These are phyloP conservation scores for Drosophila melanosoma DNA, from an alignment of 2,888 invertebrate species.

Conservation along the genomic window DNA sequence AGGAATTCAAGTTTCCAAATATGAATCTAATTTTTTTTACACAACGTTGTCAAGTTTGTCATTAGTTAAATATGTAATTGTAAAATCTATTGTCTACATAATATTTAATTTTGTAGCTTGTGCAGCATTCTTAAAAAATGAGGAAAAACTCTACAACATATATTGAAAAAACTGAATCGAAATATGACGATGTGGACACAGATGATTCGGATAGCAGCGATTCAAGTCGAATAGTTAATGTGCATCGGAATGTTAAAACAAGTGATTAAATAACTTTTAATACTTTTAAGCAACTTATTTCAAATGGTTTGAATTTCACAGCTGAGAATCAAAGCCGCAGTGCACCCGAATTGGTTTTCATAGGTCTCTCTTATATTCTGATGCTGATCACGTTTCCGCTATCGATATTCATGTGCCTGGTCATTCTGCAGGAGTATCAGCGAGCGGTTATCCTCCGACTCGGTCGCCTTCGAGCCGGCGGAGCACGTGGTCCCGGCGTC, in stretches of 20 bases:
- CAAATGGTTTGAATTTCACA: neutral
- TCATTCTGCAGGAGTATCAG: slow-evolving; percentile 87
- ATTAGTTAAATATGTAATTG: neutral
- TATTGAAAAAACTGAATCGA: neutral
- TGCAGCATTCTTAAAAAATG: neutral
- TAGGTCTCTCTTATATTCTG: slow-evolving; percentile 63
- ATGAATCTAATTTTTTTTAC: neutral
- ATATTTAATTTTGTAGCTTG: neutral
- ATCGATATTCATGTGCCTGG: slow-evolving; percentile 72
- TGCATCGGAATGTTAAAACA: slow-evolving; percentile 54
- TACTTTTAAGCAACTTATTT: neutral
- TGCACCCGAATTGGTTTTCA: slow-evolving; percentile 57
- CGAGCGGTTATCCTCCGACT: slow-evolving; percentile 88
- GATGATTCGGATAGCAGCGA: slow-evolving; percentile 30
- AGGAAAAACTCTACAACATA: neutral
- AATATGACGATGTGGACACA: neutral
- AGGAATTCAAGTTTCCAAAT: neutral
- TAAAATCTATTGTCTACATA: neutral
- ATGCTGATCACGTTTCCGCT: slow-evolving; percentile 76
- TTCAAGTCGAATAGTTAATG: slow-evolving; percentile 9
- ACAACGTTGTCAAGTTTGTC: slow-evolving; percentile 2
- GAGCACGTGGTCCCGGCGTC: slow-evolving; percentile 86
- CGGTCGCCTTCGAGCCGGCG: slow-evolving; percentile 85
- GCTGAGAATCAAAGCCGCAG: slow-evolving; percentile 40
- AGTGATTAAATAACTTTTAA: slow-evolving; percentile 30